Conservation (phyloP, 2,888 invertebrate genomes). For the Thera obeliscata region DNA sequence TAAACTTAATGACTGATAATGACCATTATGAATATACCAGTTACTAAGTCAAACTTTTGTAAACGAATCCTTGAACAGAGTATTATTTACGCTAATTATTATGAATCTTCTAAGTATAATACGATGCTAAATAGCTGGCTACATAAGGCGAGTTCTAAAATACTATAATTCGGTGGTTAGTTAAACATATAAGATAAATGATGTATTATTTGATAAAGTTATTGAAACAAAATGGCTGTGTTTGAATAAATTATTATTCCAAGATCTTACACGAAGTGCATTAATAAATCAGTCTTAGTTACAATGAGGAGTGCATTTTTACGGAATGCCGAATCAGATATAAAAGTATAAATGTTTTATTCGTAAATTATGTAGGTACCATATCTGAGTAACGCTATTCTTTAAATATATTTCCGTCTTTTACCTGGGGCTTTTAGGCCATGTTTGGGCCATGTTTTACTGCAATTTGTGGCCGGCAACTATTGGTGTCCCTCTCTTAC, state of each 20-base stretch:
- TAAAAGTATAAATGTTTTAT: constrained; percentile 42
- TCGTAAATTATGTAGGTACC: constrained; percentile 15
- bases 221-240: constrained; percentile 33
- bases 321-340: constrained; percentile 35
- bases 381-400: too few species aligned
- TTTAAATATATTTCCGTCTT: constrained; percentile 7
- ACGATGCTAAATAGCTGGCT: constrained; percentile 10
- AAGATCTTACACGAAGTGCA: constrained; percentile 35
- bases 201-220: constrained; percentile 30
- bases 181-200: background rate
- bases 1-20: too few species aligned
- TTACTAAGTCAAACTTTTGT: background rate
- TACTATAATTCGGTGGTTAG: background rate
- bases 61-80: background rate
- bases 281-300: constrained; percentile 66
- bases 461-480: too few species aligned
- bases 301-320: constrained; percentile 42
- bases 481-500: too few species aligned
- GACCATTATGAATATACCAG: too few species aligned
- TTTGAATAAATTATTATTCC: constrained; percentile 39
- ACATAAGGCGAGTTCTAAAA: constrained; percentile 2
- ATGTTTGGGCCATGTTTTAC: too few species aligned
- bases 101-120: background rate
- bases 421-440: too few species aligned
- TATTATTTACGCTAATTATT: background rate